Base-by-base conservation (phyloP, 2,113 vertebrate species). In the Galeopterus variegatus region DNA sequence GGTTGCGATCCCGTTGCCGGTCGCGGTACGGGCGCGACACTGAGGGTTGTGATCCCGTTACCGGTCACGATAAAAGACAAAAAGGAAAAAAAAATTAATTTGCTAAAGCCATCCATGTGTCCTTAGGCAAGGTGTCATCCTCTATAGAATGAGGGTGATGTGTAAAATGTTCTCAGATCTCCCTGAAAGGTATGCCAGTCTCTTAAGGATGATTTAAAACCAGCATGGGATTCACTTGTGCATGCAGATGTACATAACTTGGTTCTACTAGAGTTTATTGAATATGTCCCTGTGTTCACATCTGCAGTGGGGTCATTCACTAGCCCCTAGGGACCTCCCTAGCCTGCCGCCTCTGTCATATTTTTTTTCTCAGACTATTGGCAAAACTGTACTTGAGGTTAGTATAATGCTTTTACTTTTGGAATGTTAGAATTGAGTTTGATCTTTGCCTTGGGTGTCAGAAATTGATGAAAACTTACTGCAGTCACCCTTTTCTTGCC, bases 321-420 rank as follows among this genome's bases (percentile, higher is more conserved):
- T 26, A 48, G 33, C 36, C 41, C 24, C 64, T 4, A 11, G 77
- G 45, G 31, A 28, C n/a, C 48, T 82, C 56, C 33, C 65, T 6
- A 18, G 31, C 8, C 3, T 1, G 0, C 80, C 28, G 56, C 24
- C 41, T 13, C 18, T 0, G 45, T 82, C 33, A 12, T 60, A 50
- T 92, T 85, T 82, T 95, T 92, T 85, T 82, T 95, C 79, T 94
- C 69, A 83, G 41, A 85, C 69, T 23, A 15, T 83, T 45, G 77
- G 54, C 81, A 75, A 54, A 75, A 73, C 82, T 1, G 3, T 54
- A 21, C 28, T 56, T 52, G 36, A 95, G 67, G 67, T 83, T 79
- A 79, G 31, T 28, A 36, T 13, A 31, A 0, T 93, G 64, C 73
- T 41, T 86, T 84, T 62, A 62, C 28, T 36, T 33, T 67, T 58